Conservation (phyloP, 2,888 invertebrate species). For the Chrysodeixis includens region DNA sequence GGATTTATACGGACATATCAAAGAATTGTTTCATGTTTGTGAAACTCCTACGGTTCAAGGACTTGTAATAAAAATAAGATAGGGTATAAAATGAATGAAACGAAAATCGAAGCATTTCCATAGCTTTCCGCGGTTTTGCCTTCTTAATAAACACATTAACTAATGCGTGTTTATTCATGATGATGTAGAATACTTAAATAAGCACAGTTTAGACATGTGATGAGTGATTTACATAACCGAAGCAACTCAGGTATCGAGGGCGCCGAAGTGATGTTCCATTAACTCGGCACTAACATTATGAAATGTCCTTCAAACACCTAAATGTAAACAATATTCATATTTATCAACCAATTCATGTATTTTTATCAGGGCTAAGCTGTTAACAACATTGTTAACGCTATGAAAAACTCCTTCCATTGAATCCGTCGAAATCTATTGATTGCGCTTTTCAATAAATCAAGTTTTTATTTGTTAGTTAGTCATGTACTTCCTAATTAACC, state of each 20-base stretch:
- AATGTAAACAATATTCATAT: constrained; percentile 1
- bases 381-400: neutral
- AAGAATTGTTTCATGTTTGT: no score
- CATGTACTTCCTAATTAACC: neutral
- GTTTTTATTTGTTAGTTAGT: neutral
- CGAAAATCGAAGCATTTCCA: no score
- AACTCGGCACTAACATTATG: neutral
- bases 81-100: no score
- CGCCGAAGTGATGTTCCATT: constrained; percentile 3
- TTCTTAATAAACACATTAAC: neutral
- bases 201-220: neutral
- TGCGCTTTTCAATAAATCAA: neutral
- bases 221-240: neutral
- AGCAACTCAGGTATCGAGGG: neutral
- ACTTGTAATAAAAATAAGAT: no score
- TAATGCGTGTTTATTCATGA: neutral
- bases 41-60: no score
- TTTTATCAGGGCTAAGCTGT: constrained; percentile 2
- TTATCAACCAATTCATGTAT: constrained; percentile 1
- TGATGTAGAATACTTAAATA: neutral
- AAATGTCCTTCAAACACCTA: neutral
- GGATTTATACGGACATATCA: no score
- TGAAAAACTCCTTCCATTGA: neutral
- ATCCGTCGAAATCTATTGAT: neutral
- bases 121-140: neutral